These are phyloP conservation scores for Macaca mulatta DNA, from an alignment of 2,113 vertebrate species.

Conservation along the genomic window DNA sequence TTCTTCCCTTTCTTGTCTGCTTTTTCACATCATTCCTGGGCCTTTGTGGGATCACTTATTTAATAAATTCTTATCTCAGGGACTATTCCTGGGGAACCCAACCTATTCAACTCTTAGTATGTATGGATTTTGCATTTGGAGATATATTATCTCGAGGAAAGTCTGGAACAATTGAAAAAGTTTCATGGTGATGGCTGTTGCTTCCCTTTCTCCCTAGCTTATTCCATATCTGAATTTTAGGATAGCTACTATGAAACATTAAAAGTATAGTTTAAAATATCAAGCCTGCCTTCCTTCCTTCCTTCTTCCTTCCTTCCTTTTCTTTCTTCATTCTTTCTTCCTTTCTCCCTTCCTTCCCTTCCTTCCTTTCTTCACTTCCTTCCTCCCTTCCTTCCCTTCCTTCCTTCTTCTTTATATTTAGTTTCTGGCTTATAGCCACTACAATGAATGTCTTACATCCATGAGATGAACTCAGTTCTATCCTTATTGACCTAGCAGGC, in stretches of 20 bases:
- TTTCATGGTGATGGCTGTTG: not conserved
- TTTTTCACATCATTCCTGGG: not conserved
- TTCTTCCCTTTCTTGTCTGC: not conserved
- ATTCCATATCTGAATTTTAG: conserved; percentile 49
- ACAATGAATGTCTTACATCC: conserved; percentile 77
- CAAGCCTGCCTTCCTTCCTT: not conserved
- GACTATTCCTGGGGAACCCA: not conserved
- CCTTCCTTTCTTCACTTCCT: too few relatives aligned
- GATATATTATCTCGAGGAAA: conserved; percentile 58
- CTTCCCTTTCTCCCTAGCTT: conserved; percentile 28
- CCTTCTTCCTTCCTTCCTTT: not conserved
- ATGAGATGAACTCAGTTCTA: conserved; percentile 81
- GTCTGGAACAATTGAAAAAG: conserved; percentile 27
- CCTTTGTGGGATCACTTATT: not conserved
- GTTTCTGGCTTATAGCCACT: conserved; percentile 73
- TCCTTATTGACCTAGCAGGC: conserved; percentile 84
- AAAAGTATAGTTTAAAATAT: not conserved
- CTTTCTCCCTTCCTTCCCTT: not conserved
- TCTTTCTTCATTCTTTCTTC: too few relatives aligned
- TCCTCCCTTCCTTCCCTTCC: not conserved
- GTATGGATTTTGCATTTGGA: not conserved
- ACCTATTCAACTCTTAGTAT: not conserved
- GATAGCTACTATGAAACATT: conserved; percentile 59
- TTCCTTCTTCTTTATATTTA: conserved; percentile 56
- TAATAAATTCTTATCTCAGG: not conserved